Base-by-base conservation (phyloP, 2,113 vertebrate species). In the Phalacrocorax aristotelis region DNA sequence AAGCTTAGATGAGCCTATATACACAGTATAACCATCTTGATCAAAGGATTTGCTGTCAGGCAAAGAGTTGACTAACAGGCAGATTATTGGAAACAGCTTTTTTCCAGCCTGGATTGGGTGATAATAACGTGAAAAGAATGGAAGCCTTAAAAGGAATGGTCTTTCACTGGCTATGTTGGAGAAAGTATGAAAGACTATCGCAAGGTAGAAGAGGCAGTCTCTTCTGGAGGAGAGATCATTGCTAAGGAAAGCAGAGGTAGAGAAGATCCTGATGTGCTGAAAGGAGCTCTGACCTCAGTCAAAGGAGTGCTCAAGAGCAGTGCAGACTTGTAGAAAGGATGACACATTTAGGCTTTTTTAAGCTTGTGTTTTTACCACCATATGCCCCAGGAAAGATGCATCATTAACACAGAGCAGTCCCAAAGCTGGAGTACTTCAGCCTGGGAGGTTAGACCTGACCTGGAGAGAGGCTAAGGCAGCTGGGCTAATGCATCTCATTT, bases 21-120 rank as follows among this genome's bases (percentile, higher is more conserved):
- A 66, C 38, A 66, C n/a, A 51, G 32, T 74, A 34, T 64, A 96
- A 42, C 32, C 10, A 2, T 71, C 83, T 68, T 78, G 65, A 96
- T 92, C 83, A 95, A 92, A 91, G 72, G 77, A 84, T 95, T 90
- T 94, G n/a, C 71, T 90, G 71, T 92, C 79, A 90, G 71, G 27
- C 83, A 77, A 70, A 77, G 62, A 86, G 75, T 22, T 76, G 62
- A 69, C 66, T 90, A 88, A 90, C 27, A 79, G 52, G 26, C 32
- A 81, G 83, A 44, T 96, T 72, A 78, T 89, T 89, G 15, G 72
- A 95, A 96, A 78, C 81, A 94, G 60, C 83, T 95, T 96, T 92
- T 90, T 94, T 69, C 70, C 91, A 94, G 51, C 11, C 74, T 84
- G 57, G 29, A 60, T 75, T 96, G 87, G 48, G 72, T 89, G 91